Percentiles rank a stretch among this genome's conserved stretches.
Conservation (phyloP, 1,140 invertebrate genomes). For the Dendrolimus punctatus region DNA sequence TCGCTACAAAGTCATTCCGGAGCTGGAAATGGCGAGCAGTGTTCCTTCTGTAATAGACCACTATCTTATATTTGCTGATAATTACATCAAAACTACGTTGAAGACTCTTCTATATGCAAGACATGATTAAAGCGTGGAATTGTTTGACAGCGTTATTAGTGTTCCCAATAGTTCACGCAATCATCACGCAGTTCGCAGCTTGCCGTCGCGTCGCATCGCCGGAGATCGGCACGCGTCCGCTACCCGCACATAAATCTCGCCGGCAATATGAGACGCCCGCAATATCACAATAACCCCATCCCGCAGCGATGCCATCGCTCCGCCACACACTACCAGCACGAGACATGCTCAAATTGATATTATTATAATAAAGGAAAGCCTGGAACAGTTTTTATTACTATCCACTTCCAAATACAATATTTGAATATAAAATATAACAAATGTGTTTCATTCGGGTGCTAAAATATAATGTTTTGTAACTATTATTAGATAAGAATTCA, state of each 20-base stretch:
- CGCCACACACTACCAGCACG: constrained; percentile 22
- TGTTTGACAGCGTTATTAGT: no score
- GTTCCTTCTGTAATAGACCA: no score
- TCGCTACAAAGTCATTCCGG: no score
- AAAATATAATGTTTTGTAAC: no score
- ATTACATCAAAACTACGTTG: no score
- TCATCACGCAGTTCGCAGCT: no score
- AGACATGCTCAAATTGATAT: constrained; percentile 28
- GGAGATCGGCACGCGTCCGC: constrained; percentile 13
- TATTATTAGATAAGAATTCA: no score
- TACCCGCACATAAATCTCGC: constrained; percentile 45
- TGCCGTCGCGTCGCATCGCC: neutral
- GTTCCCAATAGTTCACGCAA: no score
- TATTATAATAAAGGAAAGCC: constrained; percentile 26
- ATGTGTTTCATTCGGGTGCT: constrained; percentile 2
- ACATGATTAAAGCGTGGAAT: no score
- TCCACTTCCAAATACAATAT: neutral
- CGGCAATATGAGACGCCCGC: constrained; percentile 51
- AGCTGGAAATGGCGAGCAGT: no score
- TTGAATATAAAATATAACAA: neutral
- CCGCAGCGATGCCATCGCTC: constrained; percentile 28
- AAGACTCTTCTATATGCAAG: no score
- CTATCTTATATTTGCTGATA: no score
- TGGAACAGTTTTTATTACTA: constrained; percentile 3
- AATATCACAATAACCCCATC: constrained; percentile 52